Evolutionary conservation across 2,113 vertebrate species (phyloP).

Genomic region (Notarius lentiginosus): DNA sequence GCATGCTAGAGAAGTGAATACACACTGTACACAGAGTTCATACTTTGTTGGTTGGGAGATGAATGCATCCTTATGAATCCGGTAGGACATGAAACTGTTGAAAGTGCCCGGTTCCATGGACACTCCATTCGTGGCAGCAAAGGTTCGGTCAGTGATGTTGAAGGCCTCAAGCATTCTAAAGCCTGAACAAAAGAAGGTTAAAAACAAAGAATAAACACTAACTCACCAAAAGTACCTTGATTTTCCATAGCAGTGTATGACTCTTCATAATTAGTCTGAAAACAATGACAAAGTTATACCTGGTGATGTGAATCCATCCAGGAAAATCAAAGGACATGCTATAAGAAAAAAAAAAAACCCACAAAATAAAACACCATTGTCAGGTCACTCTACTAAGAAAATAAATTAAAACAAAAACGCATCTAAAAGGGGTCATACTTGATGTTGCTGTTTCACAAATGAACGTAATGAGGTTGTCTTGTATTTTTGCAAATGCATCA

Average conservation of each 20-base stretch:
- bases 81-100: conserved; percentile 88
- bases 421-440: conserved; percentile 74
- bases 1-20: conserved; percentile 37
- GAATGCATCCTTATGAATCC: conserved; percentile 91
- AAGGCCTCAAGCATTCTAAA: conserved; percentile 98
- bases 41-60: conserved; percentile 89
- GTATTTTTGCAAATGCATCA: conserved; percentile 94
- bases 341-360: conserved; percentile 56
- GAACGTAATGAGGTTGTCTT: conserved; percentile 97
- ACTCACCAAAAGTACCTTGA: neutral
- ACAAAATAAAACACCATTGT: neutral
- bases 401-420: neutral
- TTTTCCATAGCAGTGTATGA: neutral
- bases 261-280: neutral
- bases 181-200: conserved; percentile 68
- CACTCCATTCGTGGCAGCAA: conserved; percentile 87
- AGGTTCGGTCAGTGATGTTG: conserved; percentile 91
- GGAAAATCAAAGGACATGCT: conserved; percentile 97
- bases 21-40: neutral
- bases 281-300: conserved; percentile 73
- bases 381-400: neutral
- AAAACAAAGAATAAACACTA: neutral
- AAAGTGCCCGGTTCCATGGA: conserved; percentile 95
- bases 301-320: conserved; percentile 95
- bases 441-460: conserved; percentile 99